These are phyloP conservation scores for Ceyx melanurus DNA, from an alignment of 2,113 vertebrate species.

Conservation along the genomic window DNA sequence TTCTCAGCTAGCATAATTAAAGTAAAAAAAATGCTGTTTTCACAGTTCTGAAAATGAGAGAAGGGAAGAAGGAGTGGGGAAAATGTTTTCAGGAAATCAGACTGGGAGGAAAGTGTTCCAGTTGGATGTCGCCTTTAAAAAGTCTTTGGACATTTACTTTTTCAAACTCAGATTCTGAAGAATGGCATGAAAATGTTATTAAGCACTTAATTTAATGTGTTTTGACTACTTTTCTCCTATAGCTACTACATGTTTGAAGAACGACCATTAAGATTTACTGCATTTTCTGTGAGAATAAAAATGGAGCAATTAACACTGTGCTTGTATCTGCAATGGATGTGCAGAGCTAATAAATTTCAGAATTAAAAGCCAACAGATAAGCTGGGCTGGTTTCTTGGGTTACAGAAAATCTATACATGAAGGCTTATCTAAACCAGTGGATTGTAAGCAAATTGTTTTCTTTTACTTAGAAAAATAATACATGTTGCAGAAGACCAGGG, in stretches of 20 bases:
- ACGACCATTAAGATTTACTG: constrained; percentile 74
- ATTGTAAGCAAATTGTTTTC: constrained; percentile 55
- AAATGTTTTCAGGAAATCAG: background rate
- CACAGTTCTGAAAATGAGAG: constrained; percentile 46
- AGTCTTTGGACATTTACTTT: constrained; percentile 25
- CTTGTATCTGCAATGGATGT: constrained; percentile 67
- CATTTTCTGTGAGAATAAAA: constrained; percentile 74
- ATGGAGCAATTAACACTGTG: constrained; percentile 77
- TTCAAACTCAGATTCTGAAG: constrained; percentile 61
- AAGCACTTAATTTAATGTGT: constrained; percentile 62
- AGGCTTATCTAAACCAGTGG: constrained; percentile 68
- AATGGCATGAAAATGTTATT: constrained; percentile 72
- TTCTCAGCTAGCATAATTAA: constrained; percentile 74
- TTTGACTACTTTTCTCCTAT: constrained; percentile 68
- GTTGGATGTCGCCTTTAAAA: constrained; percentile 33
- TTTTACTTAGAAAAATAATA: constrained; percentile 60
- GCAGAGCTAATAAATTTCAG: constrained; percentile 75
- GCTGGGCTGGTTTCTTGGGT: constrained; percentile 47
- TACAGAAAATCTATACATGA: constrained; percentile 77
- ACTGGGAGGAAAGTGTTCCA: background rate
- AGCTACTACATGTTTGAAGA: constrained; percentile 59
- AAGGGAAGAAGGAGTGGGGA: background rate
- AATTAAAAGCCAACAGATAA: constrained; percentile 77
- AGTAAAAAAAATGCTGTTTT: constrained; percentile 64
- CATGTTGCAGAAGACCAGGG: background rate